Base-by-base conservation (phyloP, 2,888 invertebrate genomes). In the Tetranychus piercei region DNA sequence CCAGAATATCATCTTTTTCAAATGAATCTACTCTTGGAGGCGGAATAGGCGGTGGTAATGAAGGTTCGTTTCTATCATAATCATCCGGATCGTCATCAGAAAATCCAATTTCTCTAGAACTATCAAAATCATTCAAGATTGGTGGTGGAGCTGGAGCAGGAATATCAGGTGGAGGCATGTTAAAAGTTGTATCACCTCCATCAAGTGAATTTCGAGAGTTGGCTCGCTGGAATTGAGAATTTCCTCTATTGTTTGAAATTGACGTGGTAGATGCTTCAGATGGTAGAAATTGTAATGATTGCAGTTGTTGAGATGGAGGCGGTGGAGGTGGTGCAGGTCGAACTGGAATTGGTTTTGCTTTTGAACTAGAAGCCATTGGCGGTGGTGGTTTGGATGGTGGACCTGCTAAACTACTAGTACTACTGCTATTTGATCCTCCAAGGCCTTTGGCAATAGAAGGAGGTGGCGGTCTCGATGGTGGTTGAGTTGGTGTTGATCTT, bases 401-500 rank as follows among this genome's bases (percentile, higher is more conserved):
- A 20, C 70, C 74, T 44, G 71, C 23, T 70, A 43, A 18, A 44
- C 65, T 67, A 23, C 65, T 72, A 4, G 20, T 73, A 20, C 65
- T 44, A 34, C 34, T 64, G 18, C 20, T 43, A 43, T 34, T 73
- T 74, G 34, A 66, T 7, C n/a, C 22, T 55, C 55, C 69, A 45
- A 2, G 67, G 7, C 55, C 55, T 55, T 67, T 55, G 55, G 55
- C 8, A 15, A 55, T 55, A 2, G 55, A 9, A 55, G 77, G 77
- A 4, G 77, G 78, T 20, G 77, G 78, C n/a, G 80, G 79, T 43
- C 80, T 79, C 7, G 78, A 76, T 22, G 78, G 76, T 11, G 75
- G 65, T 70, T 23, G 15, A 18, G 44, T 70, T n/a, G 71, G 66
- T 6, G 73, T 55, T 23, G 76, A 76, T 75, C 70, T 45, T 73